Evolutionary conservation across 2,797 vertebrate genomes (phyloP).

Genomic region (Scolopax bukidnonensis): DNA sequence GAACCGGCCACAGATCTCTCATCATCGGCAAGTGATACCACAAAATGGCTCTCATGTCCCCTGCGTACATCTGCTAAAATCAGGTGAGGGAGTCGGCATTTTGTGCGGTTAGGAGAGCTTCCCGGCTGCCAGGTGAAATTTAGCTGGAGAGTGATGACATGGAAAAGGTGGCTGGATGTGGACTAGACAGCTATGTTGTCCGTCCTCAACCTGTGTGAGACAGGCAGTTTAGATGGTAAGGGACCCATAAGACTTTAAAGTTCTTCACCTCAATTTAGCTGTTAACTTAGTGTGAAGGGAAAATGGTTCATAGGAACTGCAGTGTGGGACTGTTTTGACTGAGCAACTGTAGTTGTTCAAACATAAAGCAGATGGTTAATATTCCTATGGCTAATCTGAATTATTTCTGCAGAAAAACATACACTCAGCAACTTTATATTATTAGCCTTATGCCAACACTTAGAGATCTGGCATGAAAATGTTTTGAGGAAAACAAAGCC

Average conservation of each 20-base stretch:
- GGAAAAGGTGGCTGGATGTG: neutral
- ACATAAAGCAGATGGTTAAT: neutral
- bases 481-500: accelerated
- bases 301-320: neutral
- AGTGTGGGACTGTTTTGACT: neutral
- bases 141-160: neutral
- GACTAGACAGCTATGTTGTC: neutral
- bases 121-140: neutral
- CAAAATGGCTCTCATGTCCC: neutral
- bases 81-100: neutral
- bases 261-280: neutral
- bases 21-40: accelerated
- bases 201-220: accelerated
- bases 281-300: neutral
- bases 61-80: accelerated
- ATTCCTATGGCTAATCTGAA: neutral
- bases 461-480: neutral
- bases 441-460: neutral
- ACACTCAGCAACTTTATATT: neutral
- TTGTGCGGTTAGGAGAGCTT: neutral
- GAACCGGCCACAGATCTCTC: neutral
- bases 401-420: neutral
- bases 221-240: neutral
- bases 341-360: neutral
- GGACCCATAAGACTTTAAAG: neutral